Evolutionary conservation across 2,888 invertebrate genomes (phyloP), one percentile per base, ranked within the genome.

Genomic region (Sinelater perroti): DNA sequence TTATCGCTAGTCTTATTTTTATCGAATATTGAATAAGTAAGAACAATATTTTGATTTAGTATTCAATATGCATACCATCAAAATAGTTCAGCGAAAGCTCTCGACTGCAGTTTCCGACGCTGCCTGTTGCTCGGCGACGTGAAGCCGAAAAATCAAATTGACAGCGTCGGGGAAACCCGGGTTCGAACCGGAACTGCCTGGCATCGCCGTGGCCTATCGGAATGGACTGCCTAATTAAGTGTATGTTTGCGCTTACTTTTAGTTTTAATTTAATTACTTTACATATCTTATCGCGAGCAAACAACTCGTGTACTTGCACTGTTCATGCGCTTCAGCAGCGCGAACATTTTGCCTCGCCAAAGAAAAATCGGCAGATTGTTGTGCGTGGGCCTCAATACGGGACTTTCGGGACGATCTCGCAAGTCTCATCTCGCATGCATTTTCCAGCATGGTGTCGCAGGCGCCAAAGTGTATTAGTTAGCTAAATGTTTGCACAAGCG

Each of bases 211-310:
- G 13, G 13, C 1, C 3, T 40, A 16, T 40, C 13, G 6, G 56
- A 62, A 66, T 66, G 66, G 64, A 66, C 57, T 65, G 61, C 52
- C 58, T 65, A 47, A 65, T 66, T 33, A 66, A 66, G 54, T 66
- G 64, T 66, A 66, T 26, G 66, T 62, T 38, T 52, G 16, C 24
- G 46, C 31, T 45, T 47, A 52, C 50, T 52, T 33, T 31, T 59
- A 47, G 11, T 38, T 47, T 45, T 44, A 58, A 35, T 54, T 54
- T 54, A 49, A 50, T 54, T 46, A 54, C 46, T 36, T 46, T 28
- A 54, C 56, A 36, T 35, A 50, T 54, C 54, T 53, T 50, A 54
- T 58, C 53, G 44, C 11, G 33, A 33, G 33, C 40, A 44, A 54
- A 54, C 46, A 54, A 38, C 35, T 33, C 45, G 11, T 46, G 33